Evolutionary conservation across 2,797 vertebrate genomes (phyloP), one percentile per base, ranked within the genome.

Genomic region (Luscinia megarhynchos): DNA sequence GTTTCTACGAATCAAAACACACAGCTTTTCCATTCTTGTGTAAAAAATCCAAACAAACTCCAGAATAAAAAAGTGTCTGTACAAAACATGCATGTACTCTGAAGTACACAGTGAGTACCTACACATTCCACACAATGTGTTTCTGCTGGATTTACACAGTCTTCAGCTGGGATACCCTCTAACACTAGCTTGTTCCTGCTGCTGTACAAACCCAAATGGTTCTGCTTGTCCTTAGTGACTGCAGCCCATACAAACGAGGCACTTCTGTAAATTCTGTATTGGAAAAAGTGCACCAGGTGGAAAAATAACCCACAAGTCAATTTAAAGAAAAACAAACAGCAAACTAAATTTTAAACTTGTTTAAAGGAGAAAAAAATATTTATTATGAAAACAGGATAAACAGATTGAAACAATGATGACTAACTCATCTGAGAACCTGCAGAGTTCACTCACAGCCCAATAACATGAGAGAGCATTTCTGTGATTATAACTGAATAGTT

Each of bases 371-470:
- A 68, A 69, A 67, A 41, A 5, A 13, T 20, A 54, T 53, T 67
- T 90, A 89, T 93, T 82, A 78, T 94, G 68, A 92, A 93, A 95
- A 94, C 53, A 82, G 83, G 27, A 87, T 87, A 93, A 95, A 93
- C 67, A 93, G 32, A 84, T 78, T 88, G 53, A 90, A 90, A 89
- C 66, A 84, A 57, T 66, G 24, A 82, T 84, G 76, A 91, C 83
- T 93, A 93, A 88, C 41, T 54, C 53, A 84, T 79, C 41, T 40
- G 53, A 79, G 43, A 92, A 88, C 70, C 45, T 89, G 38, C 15
- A 19, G 38, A 89, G 50, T 74, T 87, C 53, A 63, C 24, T 84
- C 53, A 57, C 12, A 64, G 50, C 29, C 59, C 48, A 50, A 82
- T 45, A 85, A 62, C 0, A 0, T 51, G 26, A 76, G 30, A 1